phyloP scores from a whole-genome alignment of 2,888 invertebrate genomes.

The Melikaiella ostensackeni region DNA sequence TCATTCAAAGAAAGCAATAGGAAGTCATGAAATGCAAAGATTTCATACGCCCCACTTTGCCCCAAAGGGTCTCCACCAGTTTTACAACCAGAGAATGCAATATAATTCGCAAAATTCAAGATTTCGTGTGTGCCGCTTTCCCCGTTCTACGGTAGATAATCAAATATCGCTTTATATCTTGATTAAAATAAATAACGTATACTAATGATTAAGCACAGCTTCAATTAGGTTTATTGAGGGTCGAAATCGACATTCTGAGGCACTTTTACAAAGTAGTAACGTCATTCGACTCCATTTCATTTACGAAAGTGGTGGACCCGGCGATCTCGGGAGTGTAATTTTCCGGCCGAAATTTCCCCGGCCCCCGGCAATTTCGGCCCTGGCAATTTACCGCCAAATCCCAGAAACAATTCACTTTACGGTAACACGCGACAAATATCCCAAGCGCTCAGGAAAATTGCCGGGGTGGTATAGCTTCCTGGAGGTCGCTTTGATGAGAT shows the following conservation, averaged over 20 bases:
- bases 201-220: not conserved
- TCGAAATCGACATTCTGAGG: conserved; percentile 1
- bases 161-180: not conserved
- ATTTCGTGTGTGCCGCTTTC: too few relatives aligned
- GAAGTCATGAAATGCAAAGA: too few relatives aligned
- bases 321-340: conserved; percentile 56
- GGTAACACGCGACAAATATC: conserved; percentile 67
- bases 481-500: conserved; percentile 66
- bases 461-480: conserved; percentile 52
- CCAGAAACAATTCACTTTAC: conserved; percentile 71
- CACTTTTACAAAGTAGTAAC: conserved; percentile 1
- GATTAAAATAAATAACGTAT: not conserved
- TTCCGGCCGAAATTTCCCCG: conserved; percentile 51
- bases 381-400: conserved; percentile 66
- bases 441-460: conserved; percentile 67
- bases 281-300: conserved; percentile 55
- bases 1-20: too few relatives aligned
- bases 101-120: too few relatives aligned
- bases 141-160: not conserved
- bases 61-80: too few relatives aligned
- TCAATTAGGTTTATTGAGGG: not conserved
- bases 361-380: conserved; percentile 57
- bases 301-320: conserved; percentile 55
- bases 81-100: too few relatives aligned
- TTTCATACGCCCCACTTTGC: too few relatives aligned